phyloP scores from a whole-genome alignment of 2,888 invertebrate genomes.

The Ypsolopha scabrella region DNA sequence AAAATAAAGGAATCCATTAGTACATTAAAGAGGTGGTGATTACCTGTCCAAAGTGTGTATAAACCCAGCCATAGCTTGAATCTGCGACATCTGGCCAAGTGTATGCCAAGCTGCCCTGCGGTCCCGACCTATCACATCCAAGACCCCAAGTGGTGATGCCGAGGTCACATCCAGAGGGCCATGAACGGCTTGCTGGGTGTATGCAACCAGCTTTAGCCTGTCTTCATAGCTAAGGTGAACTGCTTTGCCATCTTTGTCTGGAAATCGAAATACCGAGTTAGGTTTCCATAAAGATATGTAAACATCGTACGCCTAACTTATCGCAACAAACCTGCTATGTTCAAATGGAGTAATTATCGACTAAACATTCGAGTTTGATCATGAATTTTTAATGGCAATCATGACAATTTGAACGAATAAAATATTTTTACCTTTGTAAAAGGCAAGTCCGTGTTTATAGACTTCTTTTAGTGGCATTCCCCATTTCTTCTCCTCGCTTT shows the following conservation, averaged over 20 bases:
- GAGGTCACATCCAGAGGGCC: slow-evolving; percentile 83
- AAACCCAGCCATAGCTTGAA: slow-evolving; percentile 94
- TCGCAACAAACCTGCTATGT: too few relatives aligned
- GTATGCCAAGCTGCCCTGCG: slow-evolving; percentile 94
- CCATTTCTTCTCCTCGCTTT: slow-evolving; percentile 72
- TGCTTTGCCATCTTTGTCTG: slow-evolving; percentile 98
- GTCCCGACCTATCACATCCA: slow-evolving; percentile 96
- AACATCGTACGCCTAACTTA: too few relatives aligned
- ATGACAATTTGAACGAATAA: neutral
- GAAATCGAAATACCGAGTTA: slow-evolving; percentile 19
- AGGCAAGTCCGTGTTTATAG: slow-evolving; percentile 89
- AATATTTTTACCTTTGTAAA: slow-evolving; percentile 85
- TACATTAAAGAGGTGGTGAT: neutral
- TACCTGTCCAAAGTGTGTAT: slow-evolving; percentile 85
- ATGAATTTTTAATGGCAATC: too few relatives aligned
- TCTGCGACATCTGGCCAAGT: slow-evolving; percentile 85
- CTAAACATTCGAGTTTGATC: too few relatives aligned
- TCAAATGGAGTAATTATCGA: too few relatives aligned
- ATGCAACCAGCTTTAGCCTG: slow-evolving; percentile 90
- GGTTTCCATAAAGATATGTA: neutral
- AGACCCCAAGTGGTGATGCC: slow-evolving; percentile 86
- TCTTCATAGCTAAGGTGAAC: slow-evolving; percentile 95
- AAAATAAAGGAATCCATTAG: neutral
- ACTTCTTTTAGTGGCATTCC: slow-evolving; percentile 81
- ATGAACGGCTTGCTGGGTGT: slow-evolving; percentile 90